Base-by-base conservation (phyloP, 2,888 invertebrate species). In the Crioceris asparagi region DNA sequence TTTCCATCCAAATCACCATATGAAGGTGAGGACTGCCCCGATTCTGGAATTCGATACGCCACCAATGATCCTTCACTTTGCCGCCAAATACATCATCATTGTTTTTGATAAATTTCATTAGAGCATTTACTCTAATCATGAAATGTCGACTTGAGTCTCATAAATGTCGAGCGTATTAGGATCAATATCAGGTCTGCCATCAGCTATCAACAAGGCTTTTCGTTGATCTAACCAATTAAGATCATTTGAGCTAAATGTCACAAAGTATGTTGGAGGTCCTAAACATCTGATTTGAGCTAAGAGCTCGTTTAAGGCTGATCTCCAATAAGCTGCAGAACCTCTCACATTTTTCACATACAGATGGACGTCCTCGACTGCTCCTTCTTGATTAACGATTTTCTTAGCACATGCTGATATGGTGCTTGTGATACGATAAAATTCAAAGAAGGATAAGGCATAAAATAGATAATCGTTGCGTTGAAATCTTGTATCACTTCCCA, bases 221-320 rank as follows among this genome's bases (percentile, higher is more conserved):
- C 32, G 19, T 21, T 11, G 8, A 21, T 32, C 21, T 21, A 32
- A 21, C 32, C 32, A 32, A 15, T 32, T 32, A 4, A 32, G 21
- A 32, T 32, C 32, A 21, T 32, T 32, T 18, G 32, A 35, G 26
- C 32, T 35, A 23, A 32, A 8, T 10, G 26, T 32, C 32, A 39
- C 30, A 36, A 35, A 39, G 16, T 32, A 36, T 17, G 35, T 35
- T 29, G 35, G 35, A 10, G 29, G 18, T 17, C 35, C 35, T 19
- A 35, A 18, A 35, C 29, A 35, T 18, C 35, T 27, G 15, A 35
- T 35, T 35, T 35, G 35, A 6, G 35, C 35, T 29, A 35, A 4
- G 4, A 35, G 35, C 17, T 35, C 35, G 15, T 35, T 35, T 14
- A 35, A 18, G 7, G 35, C 30, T 19, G 35, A 17, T 29, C 35